These are phyloP conservation scores for Lutjanus erythropterus DNA, from an alignment of 2,113 vertebrate species.

Conservation along the genomic window DNA sequence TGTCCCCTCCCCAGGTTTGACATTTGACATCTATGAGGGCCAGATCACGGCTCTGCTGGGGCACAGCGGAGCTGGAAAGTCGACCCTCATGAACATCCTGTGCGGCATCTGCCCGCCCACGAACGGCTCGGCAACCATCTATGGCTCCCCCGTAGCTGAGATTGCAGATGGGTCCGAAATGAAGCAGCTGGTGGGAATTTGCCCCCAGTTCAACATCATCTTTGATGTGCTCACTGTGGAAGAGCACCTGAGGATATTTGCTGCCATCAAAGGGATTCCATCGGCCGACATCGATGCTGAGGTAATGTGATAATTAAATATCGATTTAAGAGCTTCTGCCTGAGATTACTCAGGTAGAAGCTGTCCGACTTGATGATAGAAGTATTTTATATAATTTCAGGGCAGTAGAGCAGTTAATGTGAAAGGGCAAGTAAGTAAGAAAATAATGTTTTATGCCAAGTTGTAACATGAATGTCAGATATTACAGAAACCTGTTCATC, in stretches of 20 bases:
- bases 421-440: background rate
- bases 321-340: background rate
- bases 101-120: conserved; percentile 93
- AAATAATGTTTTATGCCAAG: background rate
- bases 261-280: conserved; percentile 94
- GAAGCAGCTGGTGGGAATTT: conserved; percentile 94
- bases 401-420: background rate
- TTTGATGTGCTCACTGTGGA: conserved; percentile 96
- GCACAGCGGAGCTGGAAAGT: conserved; percentile 97
- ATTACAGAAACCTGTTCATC: no score
- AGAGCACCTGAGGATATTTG: conserved; percentile 95
- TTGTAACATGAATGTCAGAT: background rate
- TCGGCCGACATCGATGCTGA: conserved; percentile 88
- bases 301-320: conserved; percentile 73
- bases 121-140: conserved; percentile 91
- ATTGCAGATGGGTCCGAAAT: conserved; percentile 92
- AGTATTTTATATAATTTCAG: background rate
- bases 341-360: background rate
- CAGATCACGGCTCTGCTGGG: conserved; percentile 97
- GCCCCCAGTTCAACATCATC: conserved; percentile 96
- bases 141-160: conserved; percentile 91
- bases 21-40: conserved; percentile 97
- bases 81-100: conserved; percentile 96
- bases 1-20: conserved; percentile 85
- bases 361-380: background rate